Conservation (phyloP, 2,113 vertebrate genomes). For the Nansenia antarctica region DNA sequence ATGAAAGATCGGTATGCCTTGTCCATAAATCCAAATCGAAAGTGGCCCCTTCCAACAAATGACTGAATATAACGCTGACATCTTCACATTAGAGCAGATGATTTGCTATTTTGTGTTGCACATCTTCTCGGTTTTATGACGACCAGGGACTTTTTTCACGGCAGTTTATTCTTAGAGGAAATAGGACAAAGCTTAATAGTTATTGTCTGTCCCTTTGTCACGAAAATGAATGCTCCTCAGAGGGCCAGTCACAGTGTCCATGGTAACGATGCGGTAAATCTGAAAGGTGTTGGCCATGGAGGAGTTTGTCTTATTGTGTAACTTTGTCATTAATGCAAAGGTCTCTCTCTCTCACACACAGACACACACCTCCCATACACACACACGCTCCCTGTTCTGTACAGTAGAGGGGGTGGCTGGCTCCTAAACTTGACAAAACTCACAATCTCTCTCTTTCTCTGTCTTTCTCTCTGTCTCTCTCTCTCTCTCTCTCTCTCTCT, state of each 20-base stretch:
- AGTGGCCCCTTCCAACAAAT: constrained; percentile 74
- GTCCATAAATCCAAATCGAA: constrained; percentile 81
- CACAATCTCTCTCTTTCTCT: too few species aligned
- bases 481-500: too few species aligned
- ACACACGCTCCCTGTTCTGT: too few species aligned
- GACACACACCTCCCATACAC: too few species aligned
- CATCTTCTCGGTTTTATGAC: constrained; percentile 72
- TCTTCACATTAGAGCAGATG: constrained; percentile 73
- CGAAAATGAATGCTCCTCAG: constrained; percentile 43
- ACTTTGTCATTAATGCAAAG: constrained; percentile 23
- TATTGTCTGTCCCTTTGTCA: constrained; percentile 52
- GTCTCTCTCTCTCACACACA: too few species aligned
- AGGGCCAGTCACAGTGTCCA: constrained; percentile 23
- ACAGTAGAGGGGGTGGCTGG: too few species aligned
- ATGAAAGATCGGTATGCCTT: constrained; percentile 78
- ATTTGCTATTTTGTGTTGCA: constrained; percentile 73
- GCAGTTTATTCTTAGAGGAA: constrained; percentile 69
- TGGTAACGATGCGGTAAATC: constrained; percentile 39
- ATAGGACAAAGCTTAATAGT: constrained; percentile 55
- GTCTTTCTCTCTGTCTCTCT: too few species aligned
- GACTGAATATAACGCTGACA: constrained; percentile 74
- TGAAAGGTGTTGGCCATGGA: constrained; percentile 30
- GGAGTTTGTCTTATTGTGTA: constrained; percentile 17
- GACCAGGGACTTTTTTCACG: constrained; percentile 65
- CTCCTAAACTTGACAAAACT: too few species aligned